These are phyloP conservation scores for Ciconia boyciana DNA, from an alignment of 2,113 vertebrate genomes.

Conservation along the genomic window DNA sequence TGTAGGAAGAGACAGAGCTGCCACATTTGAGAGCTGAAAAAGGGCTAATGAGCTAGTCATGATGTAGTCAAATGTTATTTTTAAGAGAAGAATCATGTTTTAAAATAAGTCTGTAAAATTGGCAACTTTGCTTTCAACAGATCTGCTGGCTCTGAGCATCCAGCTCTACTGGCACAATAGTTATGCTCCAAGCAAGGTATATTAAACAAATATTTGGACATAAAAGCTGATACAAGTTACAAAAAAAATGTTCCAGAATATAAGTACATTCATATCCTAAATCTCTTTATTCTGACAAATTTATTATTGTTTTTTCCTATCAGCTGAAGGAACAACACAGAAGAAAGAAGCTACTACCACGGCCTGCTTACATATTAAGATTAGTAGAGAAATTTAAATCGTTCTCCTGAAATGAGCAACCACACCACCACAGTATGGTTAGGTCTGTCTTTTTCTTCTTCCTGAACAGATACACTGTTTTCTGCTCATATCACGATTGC, in stretches of 20 bases:
- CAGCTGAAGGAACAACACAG: neutral
- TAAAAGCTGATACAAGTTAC: neutral
- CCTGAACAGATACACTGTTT: neutral
- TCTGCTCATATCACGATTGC: neutral
- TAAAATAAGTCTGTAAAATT: neutral
- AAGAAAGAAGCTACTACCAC: neutral
- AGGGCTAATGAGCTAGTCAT: neutral
- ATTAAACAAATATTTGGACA: neutral
- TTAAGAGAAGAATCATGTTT: neutral
- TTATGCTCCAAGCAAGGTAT: neutral
- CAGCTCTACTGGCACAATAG: neutral
- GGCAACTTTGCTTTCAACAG: neutral
- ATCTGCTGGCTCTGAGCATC: neutral
- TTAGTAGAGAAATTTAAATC: neutral
- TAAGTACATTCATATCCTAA: neutral
- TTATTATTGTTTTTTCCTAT: neutral
- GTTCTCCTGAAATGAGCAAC: neutral
- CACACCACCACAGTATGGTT: fast-evolving
- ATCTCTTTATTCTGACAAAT: neutral
- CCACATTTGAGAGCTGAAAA: neutral
- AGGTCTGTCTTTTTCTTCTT: neutral
- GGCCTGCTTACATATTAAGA: neutral
- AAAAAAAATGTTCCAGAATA: neutral
- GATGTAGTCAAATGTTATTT: neutral
- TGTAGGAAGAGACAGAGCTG: neutral